These are phyloP conservation scores for Clistopyga incitator DNA, from an alignment of 2,888 invertebrate genomes.

Conservation along the genomic window DNA sequence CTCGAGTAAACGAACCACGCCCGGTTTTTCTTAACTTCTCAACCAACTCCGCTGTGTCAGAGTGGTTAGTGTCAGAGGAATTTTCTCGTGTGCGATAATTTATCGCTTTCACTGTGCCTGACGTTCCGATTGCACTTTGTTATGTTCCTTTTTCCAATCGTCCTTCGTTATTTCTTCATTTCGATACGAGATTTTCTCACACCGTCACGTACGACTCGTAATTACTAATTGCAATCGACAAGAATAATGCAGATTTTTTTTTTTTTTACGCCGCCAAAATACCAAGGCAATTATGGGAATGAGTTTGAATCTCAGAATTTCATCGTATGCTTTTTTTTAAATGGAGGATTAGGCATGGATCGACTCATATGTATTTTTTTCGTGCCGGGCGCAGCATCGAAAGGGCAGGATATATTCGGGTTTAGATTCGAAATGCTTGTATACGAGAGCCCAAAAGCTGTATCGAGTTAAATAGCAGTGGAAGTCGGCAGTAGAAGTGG, in stretches of 20 bases:
- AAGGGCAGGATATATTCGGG: not conserved
- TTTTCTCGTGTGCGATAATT: conserved; percentile 53
- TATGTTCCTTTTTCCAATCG: conserved; percentile 12
- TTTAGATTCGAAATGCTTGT: conserved; percentile 10
- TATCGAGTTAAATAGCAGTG: conserved; percentile 34
- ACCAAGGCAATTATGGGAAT: not conserved
- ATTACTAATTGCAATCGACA: conserved; percentile 8
- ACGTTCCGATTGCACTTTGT: conserved; percentile 54
- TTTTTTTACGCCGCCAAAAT: not conserved
- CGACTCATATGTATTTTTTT: not conserved
- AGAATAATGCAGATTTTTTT: not conserved
- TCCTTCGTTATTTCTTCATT: conserved; percentile 21
- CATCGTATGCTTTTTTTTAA: not conserved
- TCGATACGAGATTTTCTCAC: conserved; percentile 12
- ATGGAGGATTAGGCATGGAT: too few species aligned
- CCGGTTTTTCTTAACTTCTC: conserved; percentile 63
- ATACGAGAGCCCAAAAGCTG: conserved; percentile 2
- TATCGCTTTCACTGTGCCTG: conserved; percentile 48
- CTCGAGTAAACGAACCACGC: conserved; percentile 59
- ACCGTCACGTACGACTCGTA: not conserved
- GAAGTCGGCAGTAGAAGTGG: not conserved
- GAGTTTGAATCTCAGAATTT: not conserved
- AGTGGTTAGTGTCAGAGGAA: conserved; percentile 19
- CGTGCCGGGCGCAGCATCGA: not conserved
- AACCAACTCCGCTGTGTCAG: conserved; percentile 25